Evolutionary conservation across 2,888 invertebrate genomes (phyloP), one percentile per base, ranked within the genome.

Genomic region (Mesorhabditis sp.): DNA sequence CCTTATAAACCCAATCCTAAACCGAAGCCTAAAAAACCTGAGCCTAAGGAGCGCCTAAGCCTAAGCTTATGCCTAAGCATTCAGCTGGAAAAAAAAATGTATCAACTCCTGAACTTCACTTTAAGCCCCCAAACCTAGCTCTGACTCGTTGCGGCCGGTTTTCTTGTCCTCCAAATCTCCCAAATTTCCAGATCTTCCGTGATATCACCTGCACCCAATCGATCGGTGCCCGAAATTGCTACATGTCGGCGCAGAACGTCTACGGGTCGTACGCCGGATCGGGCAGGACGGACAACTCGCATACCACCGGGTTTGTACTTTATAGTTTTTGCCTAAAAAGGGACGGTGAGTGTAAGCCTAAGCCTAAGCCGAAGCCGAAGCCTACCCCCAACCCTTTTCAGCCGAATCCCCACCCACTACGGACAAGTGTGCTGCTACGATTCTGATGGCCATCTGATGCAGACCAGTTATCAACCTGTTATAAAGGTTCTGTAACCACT

Each of bases 341-440:
- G 43, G 58, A 43, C 62, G 62, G 62, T 62, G 28, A 42, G 62
- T 43, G 67, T 43, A 10, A 44, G 67, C 28, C 13, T 43, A 6
- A 4, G 41, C 28, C 28, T 28, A 28, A 28, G 28, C 28, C n/a
- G n/a, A 28, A 28, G 28, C 28, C 28, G 1, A 1, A 28, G 28
- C 28, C 28, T 63, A 13, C 1, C 7, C 15, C 63, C 2, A 15
- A 63, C 13, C 63, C 28, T 63, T 74, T 81, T 67, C 72, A 83
- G 84, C 45, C 80, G 81, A 7, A 80, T 82, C 76, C 78, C 81
- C 41, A 85, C 87, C 6, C 84, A 83, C 68, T 84, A 85, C 68
- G 96, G 95, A 68, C 96, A 96, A 85, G 95, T 96, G 85, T 98
- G 97, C 83, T 98, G 97, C 86, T 98, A 97, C 86, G 94, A 95